Evolutionary conservation across 2,888 invertebrate species (phyloP).

Genomic region (Galeopsomyia nigrocyanea): DNA sequence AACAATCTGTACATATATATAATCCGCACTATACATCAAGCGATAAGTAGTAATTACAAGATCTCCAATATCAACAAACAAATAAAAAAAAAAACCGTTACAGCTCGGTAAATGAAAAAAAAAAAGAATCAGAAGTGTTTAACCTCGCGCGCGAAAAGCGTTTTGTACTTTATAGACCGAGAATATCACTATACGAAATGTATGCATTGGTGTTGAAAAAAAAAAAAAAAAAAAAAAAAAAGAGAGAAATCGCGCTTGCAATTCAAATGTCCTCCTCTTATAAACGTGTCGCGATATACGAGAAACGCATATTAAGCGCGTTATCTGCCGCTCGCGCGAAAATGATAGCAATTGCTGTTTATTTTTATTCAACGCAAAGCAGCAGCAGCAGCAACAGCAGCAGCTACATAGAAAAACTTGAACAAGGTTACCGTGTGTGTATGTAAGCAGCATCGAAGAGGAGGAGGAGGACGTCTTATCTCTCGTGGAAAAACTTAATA

Average conservation of each 20-base stretch:
- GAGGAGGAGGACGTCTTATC: constrained; percentile 6
- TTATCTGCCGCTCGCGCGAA: constrained; percentile 10
- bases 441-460: no score
- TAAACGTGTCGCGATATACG: constrained; percentile 5
- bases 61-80: no score
- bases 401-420: background rate
- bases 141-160: constrained; percentile 34
- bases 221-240: no score
- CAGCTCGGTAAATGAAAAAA: no score
- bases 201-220: no score
- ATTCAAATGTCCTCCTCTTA: constrained; percentile 16
- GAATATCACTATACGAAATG: no score
- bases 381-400: background rate
- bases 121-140: constrained; percentile 21
- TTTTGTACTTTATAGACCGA: no score
- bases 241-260: constrained; percentile 3
- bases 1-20: no score
- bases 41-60: no score
- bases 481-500: constrained; percentile 15
- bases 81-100: no score
- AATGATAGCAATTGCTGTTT: constrained; percentile 18
- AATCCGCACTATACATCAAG: no score
- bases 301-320: constrained; percentile 6
- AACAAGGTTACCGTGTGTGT: constrained; percentile 8
- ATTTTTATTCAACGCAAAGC: constrained; percentile 9